Conservation (phyloP, 2,113 vertebrate species). For the Coryphaenoides rupestris region DNA sequence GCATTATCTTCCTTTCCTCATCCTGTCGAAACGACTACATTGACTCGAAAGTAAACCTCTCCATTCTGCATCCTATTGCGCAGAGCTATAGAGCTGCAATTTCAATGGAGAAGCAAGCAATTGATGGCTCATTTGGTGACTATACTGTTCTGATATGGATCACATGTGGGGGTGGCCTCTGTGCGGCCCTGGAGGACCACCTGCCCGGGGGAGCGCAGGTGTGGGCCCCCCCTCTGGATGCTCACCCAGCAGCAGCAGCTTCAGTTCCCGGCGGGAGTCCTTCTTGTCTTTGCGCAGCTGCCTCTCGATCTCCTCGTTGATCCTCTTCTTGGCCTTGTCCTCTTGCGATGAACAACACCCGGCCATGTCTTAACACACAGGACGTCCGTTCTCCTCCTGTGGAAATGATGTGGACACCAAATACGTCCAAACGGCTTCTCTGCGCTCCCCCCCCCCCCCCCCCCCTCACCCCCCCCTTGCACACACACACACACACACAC, state of each 20-base stretch:
- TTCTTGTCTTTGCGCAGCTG: constrained; percentile 84
- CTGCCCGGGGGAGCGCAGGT: not conserved
- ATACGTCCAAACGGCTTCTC: no score
- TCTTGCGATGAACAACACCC: constrained; percentile 82
- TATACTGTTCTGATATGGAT: no score
- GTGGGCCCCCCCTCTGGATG: constrained; percentile 17
- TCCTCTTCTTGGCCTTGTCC: constrained; percentile 79
- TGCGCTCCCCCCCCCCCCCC: no score
- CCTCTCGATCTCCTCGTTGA: constrained; percentile 86
- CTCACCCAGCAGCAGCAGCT: constrained; percentile 88
- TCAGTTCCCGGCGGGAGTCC: constrained; percentile 81
- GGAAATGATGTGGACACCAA: no score
- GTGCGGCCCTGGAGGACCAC: no score
- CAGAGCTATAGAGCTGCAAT: not conserved
- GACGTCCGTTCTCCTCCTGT: no score
- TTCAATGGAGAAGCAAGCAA: no score
- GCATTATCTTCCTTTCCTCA: not conserved
- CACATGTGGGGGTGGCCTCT: no score
- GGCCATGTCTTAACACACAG: constrained; percentile 70
- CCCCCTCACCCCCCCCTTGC: no score
- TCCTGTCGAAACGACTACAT: not conserved
- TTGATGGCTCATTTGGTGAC: no score
- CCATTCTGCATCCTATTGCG: not conserved
- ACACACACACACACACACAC: no score
- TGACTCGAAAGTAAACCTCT: not conserved